These are phyloP conservation scores for Rambutsinella grinnellia DNA, from an alignment of 2,888 invertebrate genomes.

Conservation along the genomic window DNA sequence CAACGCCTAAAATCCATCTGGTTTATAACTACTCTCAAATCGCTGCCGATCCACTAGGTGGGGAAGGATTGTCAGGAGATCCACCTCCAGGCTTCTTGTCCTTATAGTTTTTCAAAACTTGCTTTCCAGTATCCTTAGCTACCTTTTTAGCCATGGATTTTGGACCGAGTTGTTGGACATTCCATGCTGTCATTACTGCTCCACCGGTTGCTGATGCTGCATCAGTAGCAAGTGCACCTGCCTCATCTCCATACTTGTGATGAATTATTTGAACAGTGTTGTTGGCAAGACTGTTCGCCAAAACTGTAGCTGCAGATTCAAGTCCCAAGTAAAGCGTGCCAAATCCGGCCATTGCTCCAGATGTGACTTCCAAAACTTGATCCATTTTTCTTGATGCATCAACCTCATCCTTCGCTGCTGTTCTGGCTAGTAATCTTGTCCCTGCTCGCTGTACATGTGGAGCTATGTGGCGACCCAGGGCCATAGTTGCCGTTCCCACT, in stretches of 20 bases:
- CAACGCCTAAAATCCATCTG: neutral
- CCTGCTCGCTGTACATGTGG: constrained; percentile 79
- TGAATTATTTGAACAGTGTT: constrained; percentile 82
- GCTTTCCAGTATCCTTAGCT: constrained; percentile 76
- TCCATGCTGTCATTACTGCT: constrained; percentile 76
- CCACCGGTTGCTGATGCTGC: constrained; percentile 80
- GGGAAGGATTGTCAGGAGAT: constrained; percentile 3
- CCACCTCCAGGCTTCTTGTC: constrained; percentile 50
- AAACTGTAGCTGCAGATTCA: constrained; percentile 78
- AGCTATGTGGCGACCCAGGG: constrained; percentile 77
- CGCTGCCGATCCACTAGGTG: constrained; percentile 21
- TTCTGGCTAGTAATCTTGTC: constrained; percentile 73
- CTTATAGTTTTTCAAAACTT: constrained; percentile 71
- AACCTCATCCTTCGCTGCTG: constrained; percentile 71
- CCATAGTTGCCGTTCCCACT: constrained; percentile 78
- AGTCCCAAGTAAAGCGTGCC: constrained; percentile 79
- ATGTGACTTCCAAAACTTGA: constrained; percentile 77
- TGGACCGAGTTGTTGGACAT: constrained; percentile 77
- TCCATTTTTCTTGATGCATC: constrained; percentile 74
- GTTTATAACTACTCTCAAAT: neutral
- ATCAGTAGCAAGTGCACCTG: constrained; percentile 76
- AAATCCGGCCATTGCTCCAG: constrained; percentile 80
- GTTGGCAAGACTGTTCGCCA: constrained; percentile 73
- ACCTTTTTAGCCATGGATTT: constrained; percentile 77
- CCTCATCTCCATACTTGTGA: constrained; percentile 81